These are phyloP conservation scores for Indicator maculatus DNA, from an alignment of 2,113 vertebrate genomes.

Conservation along the genomic window DNA sequence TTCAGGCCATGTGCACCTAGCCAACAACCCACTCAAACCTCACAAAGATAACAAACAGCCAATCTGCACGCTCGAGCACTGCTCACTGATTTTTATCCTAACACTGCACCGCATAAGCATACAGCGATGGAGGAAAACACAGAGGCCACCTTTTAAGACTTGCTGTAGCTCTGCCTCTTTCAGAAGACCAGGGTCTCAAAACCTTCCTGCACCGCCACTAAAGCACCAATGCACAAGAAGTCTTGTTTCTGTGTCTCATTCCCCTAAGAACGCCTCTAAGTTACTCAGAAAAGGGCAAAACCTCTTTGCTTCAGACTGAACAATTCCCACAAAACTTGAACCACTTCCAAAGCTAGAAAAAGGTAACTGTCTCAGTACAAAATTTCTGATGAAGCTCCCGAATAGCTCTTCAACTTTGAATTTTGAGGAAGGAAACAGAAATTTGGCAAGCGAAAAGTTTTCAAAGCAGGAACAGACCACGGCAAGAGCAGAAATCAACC, in stretches of 20 bases:
- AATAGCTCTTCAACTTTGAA: neutral
- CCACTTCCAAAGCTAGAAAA: neutral
- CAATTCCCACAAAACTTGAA: neutral
- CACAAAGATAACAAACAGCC: neutral
- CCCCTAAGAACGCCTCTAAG: neutral
- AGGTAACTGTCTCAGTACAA: neutral
- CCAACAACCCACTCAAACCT: conserved; percentile 55
- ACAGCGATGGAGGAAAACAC: neutral
- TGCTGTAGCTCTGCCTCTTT: neutral
- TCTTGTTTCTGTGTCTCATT: neutral
- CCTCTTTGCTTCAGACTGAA: neutral
- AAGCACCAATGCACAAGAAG: neutral
- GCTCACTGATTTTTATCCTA: conserved; percentile 35
- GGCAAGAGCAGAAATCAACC: neutral
- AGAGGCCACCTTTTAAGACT: neutral
- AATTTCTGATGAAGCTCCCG: neutral
- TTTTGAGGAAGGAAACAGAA: neutral
- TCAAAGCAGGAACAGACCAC: neutral
- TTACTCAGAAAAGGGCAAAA: neutral
- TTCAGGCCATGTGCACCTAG: conserved; percentile 43
- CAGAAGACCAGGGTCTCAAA: conserved; percentile 8
- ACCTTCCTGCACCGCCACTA: neutral
- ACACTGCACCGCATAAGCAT: neutral
- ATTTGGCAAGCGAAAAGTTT: neutral
- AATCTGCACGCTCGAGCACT: neutral